These are phyloP conservation scores for Terrapene triunguis DNA, from an alignment of 2,113 vertebrate species.

Conservation along the genomic window DNA sequence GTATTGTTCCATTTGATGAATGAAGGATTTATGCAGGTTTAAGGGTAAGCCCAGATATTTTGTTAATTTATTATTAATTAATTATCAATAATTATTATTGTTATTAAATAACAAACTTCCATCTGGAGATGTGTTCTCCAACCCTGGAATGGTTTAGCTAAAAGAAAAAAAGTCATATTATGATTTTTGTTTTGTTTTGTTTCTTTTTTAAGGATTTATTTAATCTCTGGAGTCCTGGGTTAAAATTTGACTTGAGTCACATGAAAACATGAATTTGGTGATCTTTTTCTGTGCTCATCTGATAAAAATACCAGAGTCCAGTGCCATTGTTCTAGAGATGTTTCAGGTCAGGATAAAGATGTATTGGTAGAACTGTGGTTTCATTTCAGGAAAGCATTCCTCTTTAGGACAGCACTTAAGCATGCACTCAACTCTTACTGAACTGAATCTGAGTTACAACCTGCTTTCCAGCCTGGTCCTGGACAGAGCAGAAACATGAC, in stretches of 20 bases:
- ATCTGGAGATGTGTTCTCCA: not conserved
- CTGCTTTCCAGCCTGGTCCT: not conserved
- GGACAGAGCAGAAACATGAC: not conserved
- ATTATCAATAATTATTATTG: too few relatives aligned
- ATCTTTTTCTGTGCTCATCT: not conserved
- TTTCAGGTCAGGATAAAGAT: not conserved
- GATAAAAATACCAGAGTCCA: not conserved
- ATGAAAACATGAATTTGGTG: not conserved
- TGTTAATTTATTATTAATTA: not conserved
- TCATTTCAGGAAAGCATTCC: not conserved
- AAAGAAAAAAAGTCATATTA: not conserved
- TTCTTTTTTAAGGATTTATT: not conserved
- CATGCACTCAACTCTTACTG: accelerated
- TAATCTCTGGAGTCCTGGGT: not conserved
- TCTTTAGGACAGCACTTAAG: not conserved
- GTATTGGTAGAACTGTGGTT: not conserved
- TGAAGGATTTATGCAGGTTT: not conserved
- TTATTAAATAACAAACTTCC: not conserved
- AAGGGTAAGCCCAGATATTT: not conserved
- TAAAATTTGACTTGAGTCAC: not conserved
- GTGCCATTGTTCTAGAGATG: not conserved
- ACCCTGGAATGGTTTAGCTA: not conserved
- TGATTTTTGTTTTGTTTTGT: not conserved
- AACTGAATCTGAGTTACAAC: not conserved
- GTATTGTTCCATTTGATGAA: not conserved